Percentiles rank a stretch among this genome's conserved stretches.
Evolutionary conservation across 2,888 invertebrate genomes (phyloP).

Genomic region (Periphyllus acericola): DNA sequence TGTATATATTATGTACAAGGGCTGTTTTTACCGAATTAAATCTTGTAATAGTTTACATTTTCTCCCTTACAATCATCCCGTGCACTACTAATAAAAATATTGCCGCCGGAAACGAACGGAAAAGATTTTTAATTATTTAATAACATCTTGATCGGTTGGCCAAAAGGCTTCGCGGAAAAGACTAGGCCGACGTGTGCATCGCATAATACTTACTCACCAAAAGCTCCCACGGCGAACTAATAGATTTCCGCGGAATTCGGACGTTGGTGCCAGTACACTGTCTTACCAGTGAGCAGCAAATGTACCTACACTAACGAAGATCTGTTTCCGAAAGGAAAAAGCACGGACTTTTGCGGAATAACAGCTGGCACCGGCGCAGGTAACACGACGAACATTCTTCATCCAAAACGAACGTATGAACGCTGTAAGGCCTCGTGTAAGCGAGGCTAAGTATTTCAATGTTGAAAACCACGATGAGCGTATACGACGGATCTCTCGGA

Average conservation of each 20-base stretch:
- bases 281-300: not conserved
- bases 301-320: conserved; percentile 11
- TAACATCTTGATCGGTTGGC: not conserved
- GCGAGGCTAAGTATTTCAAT: not conserved
- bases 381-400: not conserved
- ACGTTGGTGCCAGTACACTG: not conserved
- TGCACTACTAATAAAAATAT: too few species aligned
- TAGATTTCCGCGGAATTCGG: not conserved
- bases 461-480: not conserved
- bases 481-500: not conserved
- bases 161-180: not conserved
- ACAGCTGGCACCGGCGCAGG: not conserved
- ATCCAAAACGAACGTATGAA: not conserved
- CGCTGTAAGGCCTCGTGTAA: not conserved
- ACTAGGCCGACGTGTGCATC: too few species aligned
- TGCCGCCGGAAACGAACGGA: too few species aligned
- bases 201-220: too few species aligned
- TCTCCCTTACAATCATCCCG: too few species aligned
- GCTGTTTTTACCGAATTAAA: too few species aligned
- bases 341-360: not conserved
- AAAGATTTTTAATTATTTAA: not conserved
- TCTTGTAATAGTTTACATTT: too few species aligned
- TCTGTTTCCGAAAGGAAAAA: conserved; percentile 27
- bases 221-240: too few species aligned
- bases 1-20: too few species aligned